A percentile compares a stretch with the other conserved stretches of the same genome.
Conservation (phyloP, 2,113 vertebrate genomes). For the Girardinichthys multiradiatus region DNA sequence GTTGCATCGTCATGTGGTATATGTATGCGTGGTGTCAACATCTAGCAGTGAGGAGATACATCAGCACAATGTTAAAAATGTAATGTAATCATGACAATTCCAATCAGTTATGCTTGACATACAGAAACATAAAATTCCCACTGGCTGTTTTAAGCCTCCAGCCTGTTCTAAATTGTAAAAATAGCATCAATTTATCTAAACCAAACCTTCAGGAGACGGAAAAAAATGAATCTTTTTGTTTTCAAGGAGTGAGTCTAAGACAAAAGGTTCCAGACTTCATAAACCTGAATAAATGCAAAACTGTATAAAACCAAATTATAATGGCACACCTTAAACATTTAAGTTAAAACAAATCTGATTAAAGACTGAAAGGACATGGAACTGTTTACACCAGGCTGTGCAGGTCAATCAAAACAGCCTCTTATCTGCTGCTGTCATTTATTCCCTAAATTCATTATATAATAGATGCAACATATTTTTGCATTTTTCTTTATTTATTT, state of each 20-base stretch:
- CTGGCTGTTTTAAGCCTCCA: constrained; percentile 3
- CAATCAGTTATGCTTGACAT: constrained; percentile 53
- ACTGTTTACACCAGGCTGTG: not conserved
- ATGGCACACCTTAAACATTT: not conserved
- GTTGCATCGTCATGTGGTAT: constrained; percentile 3
- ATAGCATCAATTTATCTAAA: not conserved
- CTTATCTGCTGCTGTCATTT: not conserved
- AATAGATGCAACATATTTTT: not conserved
- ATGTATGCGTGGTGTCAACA: constrained; percentile 5
- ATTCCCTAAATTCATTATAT: too few species aligned
- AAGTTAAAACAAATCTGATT: not conserved
- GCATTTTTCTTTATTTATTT: not conserved
- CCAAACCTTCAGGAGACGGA: not conserved
- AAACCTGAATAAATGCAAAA: not conserved
- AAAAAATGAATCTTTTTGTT: not conserved
- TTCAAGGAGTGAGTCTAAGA: not conserved
- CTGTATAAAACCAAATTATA: not conserved
- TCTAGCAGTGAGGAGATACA: not conserved
- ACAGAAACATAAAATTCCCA: constrained; percentile 25
- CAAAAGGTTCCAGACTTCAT: not conserved
- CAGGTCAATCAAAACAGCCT: not conserved
- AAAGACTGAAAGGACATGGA: too few species aligned
- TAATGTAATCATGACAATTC: constrained; percentile 32
- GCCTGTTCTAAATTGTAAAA: not conserved
- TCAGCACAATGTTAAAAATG: constrained; percentile 13